Evolutionary conservation across 1,140 invertebrate species (phyloP), one percentile per base, ranked within the genome.

Genomic region (Rhizoglyphus robini): DNA sequence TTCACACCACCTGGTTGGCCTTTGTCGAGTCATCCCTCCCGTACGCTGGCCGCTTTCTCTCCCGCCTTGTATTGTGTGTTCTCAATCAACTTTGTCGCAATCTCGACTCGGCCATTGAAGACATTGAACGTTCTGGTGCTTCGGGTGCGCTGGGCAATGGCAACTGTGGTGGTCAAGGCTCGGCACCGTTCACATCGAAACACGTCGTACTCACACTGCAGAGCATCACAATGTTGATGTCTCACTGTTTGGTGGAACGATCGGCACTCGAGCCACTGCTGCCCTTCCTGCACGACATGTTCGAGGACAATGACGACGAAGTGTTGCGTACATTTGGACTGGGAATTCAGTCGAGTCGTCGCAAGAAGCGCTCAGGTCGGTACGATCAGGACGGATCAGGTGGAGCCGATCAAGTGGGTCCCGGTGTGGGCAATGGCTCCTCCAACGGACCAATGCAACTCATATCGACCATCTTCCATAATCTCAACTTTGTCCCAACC

Each of bases 51-150:
- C 76, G 81, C 30, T 83, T 86, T 3, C 75, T 93, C 13, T 84
- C 87, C 4, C 83, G 84, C 46, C 83, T 90, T 49, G 83, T 87
- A 2, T 83, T 88, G 18, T 84, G 81, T 66, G 83, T 90, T 1
- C 84, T 90, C 34, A 84, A 86, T 70, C 88, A 91, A 71, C 75
- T 93, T 18, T 92, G 89, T 75, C 82, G 80, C 41, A 93, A 92
- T 73, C 80, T 94, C 34, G 89, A 92, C 73, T 76, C 20, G 18
- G 11, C 29, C 13, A 27, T 36, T n/a, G 20, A 46, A 34, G 60
- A 61, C 20, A 66, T 66, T 47, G 59, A 60, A 63, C 65, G 54
- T 13, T 49, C n/a, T n/a, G n/a, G 34, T 34, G 20, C 49, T 3
- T 2, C 4, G 4, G 3, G 18, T 36, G 3, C 25, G 11, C 27